phyloP scores from a whole-genome alignment of 2,888 invertebrate genomes.

The Augochlorella aurata region DNA sequence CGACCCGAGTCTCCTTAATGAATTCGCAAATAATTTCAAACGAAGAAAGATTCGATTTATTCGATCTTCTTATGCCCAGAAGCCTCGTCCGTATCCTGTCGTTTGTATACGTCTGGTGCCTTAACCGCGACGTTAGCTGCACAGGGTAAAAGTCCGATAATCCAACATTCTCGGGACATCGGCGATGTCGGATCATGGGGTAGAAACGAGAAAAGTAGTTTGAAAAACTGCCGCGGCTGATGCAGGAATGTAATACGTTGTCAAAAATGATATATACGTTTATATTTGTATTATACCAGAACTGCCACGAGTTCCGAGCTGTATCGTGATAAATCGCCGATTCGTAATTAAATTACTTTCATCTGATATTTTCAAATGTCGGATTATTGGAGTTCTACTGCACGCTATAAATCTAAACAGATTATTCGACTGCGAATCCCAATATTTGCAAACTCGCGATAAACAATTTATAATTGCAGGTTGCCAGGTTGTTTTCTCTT shows the following conservation, averaged over 20 bases:
- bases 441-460: too few relatives aligned
- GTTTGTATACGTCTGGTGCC: not conserved
- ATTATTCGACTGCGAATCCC: too few relatives aligned
- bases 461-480: too few relatives aligned
- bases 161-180: not conserved
- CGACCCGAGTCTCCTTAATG: too few relatives aligned
- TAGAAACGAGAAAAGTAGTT: not conserved
- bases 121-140: not conserved
- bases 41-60: not conserved
- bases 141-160: not conserved
- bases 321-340: not conserved
- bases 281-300: not conserved
- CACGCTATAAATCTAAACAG: too few relatives aligned
- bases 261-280: constrained; percentile 3
- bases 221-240: not conserved
- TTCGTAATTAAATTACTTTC: not conserved
- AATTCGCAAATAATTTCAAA: too few relatives aligned
- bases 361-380: not conserved
- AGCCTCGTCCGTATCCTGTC: not conserved
- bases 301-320: not conserved
- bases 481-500: too few relatives aligned
- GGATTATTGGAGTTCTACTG: not conserved
- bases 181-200: not conserved
- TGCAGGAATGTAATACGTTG: constrained; percentile 1
- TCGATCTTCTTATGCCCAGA: not conserved